Conservation (phyloP, 2,888 invertebrate genomes). For the Ganaspis brasiliensis region DNA sequence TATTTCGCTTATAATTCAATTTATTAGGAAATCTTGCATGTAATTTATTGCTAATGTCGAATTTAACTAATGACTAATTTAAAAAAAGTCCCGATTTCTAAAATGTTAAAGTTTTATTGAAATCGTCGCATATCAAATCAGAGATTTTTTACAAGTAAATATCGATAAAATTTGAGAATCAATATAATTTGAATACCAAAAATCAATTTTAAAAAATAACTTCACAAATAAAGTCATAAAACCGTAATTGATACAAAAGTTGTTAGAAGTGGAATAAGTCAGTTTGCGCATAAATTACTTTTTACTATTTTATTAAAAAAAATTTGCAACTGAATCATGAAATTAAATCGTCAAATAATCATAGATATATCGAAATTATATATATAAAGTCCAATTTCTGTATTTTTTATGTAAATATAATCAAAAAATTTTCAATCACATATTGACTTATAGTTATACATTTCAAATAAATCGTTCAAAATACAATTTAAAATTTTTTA, state of each 20-base stretch:
- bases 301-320: too few species aligned
- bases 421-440: too few species aligned
- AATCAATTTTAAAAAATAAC: neutral
- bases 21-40: neutral
- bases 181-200: neutral
- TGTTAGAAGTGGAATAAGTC: too few species aligned
- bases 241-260: neutral
- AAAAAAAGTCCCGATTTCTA: neutral
- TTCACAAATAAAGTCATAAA: neutral
- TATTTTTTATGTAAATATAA: too few species aligned
- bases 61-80: neutral
- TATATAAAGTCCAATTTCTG: too few species aligned
- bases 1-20: neutral
- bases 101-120: conserved; percentile 3
- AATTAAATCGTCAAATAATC: too few species aligned
- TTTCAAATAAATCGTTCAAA: too few species aligned
- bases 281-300: too few species aligned
- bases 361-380: too few species aligned
- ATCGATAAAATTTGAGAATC: neutral
- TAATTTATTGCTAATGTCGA: neutral
- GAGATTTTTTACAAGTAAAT: neutral
- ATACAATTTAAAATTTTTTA: too few species aligned
- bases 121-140: neutral
- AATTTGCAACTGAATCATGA: too few species aligned
- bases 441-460: too few species aligned